Evolutionary conservation across 2,797 vertebrate genomes (phyloP), one percentile per base, ranked within the genome.

Genomic region (Typhlichthys subterraneus): DNA sequence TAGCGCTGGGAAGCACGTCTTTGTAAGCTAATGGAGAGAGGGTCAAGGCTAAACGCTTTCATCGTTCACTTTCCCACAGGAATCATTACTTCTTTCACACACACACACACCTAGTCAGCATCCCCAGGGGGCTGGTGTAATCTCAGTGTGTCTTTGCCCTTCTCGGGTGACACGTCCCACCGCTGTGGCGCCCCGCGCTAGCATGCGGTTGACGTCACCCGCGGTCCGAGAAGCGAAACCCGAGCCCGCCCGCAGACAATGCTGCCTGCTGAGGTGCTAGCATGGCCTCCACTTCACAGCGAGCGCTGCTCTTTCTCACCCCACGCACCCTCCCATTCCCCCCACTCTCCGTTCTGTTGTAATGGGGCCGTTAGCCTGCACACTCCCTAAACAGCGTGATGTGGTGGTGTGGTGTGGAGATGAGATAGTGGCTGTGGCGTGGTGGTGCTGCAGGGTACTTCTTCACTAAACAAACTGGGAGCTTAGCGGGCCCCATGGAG

Each of bases 381-480:
- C 79, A 70, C 72, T 69, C 71, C 65, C 19, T 67, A 75, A 79
- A 73, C 67, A 19, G 17, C 17, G 17, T 19, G 17, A 0, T 19
- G 17, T 19, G 19, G 19, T 19, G 19, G 19, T 33, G 4, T 7
- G 1, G 33, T 33, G 33, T 5, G 33, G 33, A 1, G 7, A 5
- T 76, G 80, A 17, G 17, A 17, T 17, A 17, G 71, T 82, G 74
- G 74, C 75, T 63, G 84, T 72, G 76, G 81, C 77, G 80, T 76
- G 81, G 67, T 70, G 68, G 6, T 46, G n/a, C 7, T 1, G 11
- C 33, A 19, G 42, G 58, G 63, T 73, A 85, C 81, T 79, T 87
- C 88, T 91, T 90, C 87, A 89, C 91, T 91, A 92, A 90, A 89
- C 90, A 91, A 89, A 91, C 88, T 89, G 85, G 61, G 85, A 76